Base-by-base conservation (phyloP, 2,797 vertebrate species). In the Pteronotus mesoamericanus region DNA sequence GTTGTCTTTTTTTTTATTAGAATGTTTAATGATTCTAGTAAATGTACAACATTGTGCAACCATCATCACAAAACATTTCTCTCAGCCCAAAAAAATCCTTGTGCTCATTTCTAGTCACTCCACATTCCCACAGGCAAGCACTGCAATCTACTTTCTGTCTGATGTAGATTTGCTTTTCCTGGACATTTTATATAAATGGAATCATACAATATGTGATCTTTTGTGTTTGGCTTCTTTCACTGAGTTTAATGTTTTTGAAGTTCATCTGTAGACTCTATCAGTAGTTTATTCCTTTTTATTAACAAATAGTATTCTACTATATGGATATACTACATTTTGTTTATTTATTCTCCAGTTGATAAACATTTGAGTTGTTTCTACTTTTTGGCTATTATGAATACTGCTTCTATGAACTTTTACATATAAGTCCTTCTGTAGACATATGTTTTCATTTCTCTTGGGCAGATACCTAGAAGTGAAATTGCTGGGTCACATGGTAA, bases 371-470 rank as follows among this genome's bases (percentile, higher is more conserved):
- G 32, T 75, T 77, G 29, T 79, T 93, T 55, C 51, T 57, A 51
- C 42, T 83, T 83, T 71, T 42, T 29, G 71, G 84, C 16, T 72
- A 19, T 83, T 94, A 78, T 16, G 51, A 93, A 87, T 42, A 44
- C 77, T 26, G 68, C 46, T 83, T 51, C 82, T 71, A 19, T 75
- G 84, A 93, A 64, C 51, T 71, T 93, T 61, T 9, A n/a, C 21
- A 22, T 44, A 44, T 21, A 87, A 48, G 69, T 96, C 55, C 46
- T 46, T 89, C 88, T 51, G 9, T 48, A 80, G 83, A 91, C 64
- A 16, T 64, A 46, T 14, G 68, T 90, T 96, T 95, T 71, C 59
- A 77, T 86, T 95, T 89, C 75, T 93, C 83, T 83, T 39, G 75
- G 75, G 89, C 69, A 84, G 66, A 91, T 66, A 95, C 26, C 79